Conservation (phyloP, 2,797 vertebrate species). For the Sebastes ruberrimus region DNA sequence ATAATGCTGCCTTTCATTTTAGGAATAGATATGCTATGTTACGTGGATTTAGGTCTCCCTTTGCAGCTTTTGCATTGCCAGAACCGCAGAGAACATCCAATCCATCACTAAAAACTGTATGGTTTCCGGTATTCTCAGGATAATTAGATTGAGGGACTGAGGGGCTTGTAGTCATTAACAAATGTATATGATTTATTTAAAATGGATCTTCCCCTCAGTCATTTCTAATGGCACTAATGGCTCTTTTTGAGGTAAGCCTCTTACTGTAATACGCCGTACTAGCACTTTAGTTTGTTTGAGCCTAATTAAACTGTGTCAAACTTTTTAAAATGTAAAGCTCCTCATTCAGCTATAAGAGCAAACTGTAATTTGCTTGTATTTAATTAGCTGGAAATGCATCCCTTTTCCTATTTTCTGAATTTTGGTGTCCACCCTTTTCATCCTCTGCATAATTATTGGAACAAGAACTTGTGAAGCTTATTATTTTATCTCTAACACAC, state of each 20-base stretch:
- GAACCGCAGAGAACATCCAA: neutral
- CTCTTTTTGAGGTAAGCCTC: neutral
- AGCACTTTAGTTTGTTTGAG: neutral
- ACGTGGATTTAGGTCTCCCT: neutral
- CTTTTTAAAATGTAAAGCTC: neutral
- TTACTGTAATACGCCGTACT: neutral
- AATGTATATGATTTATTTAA: conserved; percentile 18
- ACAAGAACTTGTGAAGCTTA: neutral
- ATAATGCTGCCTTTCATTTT: neutral
- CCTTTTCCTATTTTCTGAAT: neutral
- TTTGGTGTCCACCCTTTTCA: neutral
- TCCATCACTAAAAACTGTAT: neutral
- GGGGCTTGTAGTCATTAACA: neutral
- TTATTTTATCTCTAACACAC: neutral
- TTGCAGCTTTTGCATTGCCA: neutral
- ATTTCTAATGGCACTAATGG: neutral
- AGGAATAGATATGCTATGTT: neutral
- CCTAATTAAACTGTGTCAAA: conserved; percentile 1
- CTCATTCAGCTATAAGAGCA: neutral
- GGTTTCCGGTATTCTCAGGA: neutral
- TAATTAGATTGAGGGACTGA: neutral
- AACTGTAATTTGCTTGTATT: neutral
- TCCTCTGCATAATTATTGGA: neutral
- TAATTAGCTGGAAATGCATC: neutral
- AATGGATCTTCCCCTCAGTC: neutral